Conservation (phyloP, 92 coral and sea anemone genomes). For the Umimayanthus kanabou region DNA sequence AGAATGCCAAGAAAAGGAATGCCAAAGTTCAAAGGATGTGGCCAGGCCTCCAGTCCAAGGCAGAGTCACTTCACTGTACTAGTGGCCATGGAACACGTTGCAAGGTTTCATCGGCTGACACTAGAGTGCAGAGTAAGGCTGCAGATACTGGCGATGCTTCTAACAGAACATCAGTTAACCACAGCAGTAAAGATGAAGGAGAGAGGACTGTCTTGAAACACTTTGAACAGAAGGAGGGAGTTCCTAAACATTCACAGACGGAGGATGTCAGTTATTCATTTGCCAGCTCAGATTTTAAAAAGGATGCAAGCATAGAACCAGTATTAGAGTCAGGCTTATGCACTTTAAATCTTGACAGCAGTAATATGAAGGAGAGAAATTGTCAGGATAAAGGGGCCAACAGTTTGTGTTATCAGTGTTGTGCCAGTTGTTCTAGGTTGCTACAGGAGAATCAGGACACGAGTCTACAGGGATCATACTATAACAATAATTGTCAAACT, state of each 20-base stretch:
- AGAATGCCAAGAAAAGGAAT: constrained; percentile 77
- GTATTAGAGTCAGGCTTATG: background rate
- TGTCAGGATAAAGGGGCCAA: background rate
- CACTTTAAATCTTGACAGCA: background rate
- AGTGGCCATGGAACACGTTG: background rate
- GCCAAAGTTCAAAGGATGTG: constrained; percentile 66
- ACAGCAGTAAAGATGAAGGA: background rate
- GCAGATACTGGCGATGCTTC: background rate
- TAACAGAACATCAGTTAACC: background rate
- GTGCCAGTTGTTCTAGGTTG: background rate
- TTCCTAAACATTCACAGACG: background rate
- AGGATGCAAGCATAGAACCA: background rate
- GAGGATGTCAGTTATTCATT: background rate
- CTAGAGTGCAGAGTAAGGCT: background rate
- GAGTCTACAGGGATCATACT: background rate
- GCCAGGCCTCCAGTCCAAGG: constrained; percentile 56
- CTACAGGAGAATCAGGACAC: constrained; percentile 2
- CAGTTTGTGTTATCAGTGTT: background rate
- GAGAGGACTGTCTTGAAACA: background rate
- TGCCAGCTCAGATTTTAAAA: background rate
- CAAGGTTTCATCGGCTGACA: background rate
- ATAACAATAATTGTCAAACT: background rate
- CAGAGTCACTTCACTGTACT: background rate
- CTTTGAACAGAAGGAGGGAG: background rate
- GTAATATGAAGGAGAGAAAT: background rate